These are phyloP conservation scores for Cotesia congregata DNA, from an alignment of 2,888 invertebrate species.

Conservation along the genomic window DNA sequence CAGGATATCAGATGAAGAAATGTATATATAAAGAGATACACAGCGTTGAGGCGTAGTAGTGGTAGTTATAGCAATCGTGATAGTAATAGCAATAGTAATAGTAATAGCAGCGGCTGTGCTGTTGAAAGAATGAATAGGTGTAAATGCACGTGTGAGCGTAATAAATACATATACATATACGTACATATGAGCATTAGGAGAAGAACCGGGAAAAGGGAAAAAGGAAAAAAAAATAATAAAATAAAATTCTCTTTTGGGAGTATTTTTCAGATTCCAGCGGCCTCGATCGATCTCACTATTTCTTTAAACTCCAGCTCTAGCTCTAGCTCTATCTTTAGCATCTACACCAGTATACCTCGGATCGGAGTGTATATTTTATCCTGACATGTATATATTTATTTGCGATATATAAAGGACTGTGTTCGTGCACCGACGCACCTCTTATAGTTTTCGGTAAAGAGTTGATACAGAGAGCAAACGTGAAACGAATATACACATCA, in stretches of 20 bases:
- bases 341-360: neutral
- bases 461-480: slow-evolving; percentile 54
- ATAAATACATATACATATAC: neutral
- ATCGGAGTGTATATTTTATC: neutral
- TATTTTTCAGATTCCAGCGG: slow-evolving; percentile 42
- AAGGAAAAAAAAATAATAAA: slow-evolving; percentile 4
- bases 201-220: slow-evolving; percentile 46
- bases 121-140: slow-evolving; percentile 35
- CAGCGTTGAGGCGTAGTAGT: no score
- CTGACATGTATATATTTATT: neutral
- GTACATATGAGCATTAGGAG: neutral
- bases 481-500: slow-evolving; percentile 47
- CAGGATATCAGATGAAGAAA: neutral
- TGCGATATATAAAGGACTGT: neutral
- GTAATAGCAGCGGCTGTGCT: slow-evolving; percentile 21
- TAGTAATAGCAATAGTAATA: slow-evolving; percentile 9
- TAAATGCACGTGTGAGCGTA: neutral
- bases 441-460: slow-evolving; percentile 39
- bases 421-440: slow-evolving; percentile 18
- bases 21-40: slow-evolving; percentile 2
- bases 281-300: slow-evolving; percentile 42
- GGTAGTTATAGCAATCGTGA: no score
- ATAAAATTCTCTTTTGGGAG: slow-evolving; percentile 39
- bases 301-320: neutral
- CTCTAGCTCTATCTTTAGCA: slow-evolving; percentile 18